Evolutionary conservation across 2,888 invertebrate genomes (phyloP).

Genomic region (Noctuana brunneofusca): DNA sequence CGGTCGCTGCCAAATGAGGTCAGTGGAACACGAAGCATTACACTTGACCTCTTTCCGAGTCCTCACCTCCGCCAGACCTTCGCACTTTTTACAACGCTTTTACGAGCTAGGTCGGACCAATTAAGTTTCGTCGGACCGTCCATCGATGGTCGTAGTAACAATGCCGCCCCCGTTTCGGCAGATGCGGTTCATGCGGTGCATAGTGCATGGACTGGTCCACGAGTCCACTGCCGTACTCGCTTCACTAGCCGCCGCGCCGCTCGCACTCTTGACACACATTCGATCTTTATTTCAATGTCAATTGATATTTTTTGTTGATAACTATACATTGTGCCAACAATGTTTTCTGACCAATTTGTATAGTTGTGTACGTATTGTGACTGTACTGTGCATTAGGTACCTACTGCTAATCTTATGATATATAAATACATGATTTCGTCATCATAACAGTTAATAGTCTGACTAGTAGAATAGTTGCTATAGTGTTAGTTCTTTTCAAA

Average conservation of each 20-base stretch:
- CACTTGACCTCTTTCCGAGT: constrained; percentile 83
- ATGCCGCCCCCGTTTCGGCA: constrained; percentile 59
- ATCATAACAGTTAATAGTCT: too few relatives aligned
- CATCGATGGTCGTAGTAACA: constrained; percentile 51
- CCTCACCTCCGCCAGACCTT: constrained; percentile 82
- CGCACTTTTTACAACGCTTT: constrained; percentile 81
- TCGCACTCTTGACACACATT: constrained; percentile 77
- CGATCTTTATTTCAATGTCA: constrained; percentile 63
- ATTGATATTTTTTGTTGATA: constrained; percentile 59
- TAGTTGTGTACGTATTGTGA: background rate
- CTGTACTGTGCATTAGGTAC: too few relatives aligned
- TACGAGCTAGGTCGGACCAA: constrained; percentile 80
- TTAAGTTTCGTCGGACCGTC: constrained; percentile 69
- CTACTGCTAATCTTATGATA: too few relatives aligned
- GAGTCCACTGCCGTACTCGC: background rate
- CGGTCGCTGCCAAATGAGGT: constrained; percentile 75
- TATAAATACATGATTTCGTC: too few relatives aligned
- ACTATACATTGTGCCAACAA: constrained; percentile 42
- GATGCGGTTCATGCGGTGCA: constrained; percentile 42
- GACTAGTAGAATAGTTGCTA: too few relatives aligned
- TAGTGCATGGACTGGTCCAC: constrained; percentile 38
- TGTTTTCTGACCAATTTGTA: constrained; percentile 30
- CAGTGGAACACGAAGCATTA: constrained; percentile 80
- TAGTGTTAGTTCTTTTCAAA: too few relatives aligned
- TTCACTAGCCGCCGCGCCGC: constrained; percentile 11